These are phyloP conservation scores for Lethrus apterus DNA, from an alignment of 1,140 invertebrate species.

Conservation along the genomic window DNA sequence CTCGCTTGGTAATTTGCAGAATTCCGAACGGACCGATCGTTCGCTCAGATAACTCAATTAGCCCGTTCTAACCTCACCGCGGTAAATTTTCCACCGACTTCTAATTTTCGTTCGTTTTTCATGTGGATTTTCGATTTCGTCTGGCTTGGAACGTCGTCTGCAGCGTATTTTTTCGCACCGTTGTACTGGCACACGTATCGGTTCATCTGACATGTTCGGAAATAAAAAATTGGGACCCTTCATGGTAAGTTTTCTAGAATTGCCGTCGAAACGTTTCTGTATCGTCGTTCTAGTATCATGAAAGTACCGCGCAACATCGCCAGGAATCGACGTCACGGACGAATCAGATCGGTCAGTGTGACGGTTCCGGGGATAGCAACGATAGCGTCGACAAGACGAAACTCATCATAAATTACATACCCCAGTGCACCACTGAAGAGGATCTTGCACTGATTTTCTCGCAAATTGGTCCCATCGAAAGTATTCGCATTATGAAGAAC, in stretches of 20 bases:
- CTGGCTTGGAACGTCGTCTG: not conserved
- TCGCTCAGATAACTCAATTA: too few species aligned
- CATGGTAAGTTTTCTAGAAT: not conserved
- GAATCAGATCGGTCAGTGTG: conserved; percentile 6
- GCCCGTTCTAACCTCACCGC: too few species aligned
- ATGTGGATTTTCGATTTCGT: not conserved
- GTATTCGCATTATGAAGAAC: conserved; percentile 88
- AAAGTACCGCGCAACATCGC: not conserved
- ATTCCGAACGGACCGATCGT: too few species aligned
- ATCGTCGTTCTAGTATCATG: not conserved
- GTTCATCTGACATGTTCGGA: conserved; percentile 3
- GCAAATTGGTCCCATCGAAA: conserved; percentile 78
- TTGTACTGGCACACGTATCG: not conserved
- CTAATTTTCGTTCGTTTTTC: too few species aligned
- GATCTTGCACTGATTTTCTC: conserved; percentile 84
- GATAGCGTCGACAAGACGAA: conserved; percentile 54
- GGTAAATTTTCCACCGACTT: too few species aligned
- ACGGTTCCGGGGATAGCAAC: conserved; percentile 29
- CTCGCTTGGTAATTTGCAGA: too few species aligned
- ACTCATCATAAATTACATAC: conserved; percentile 92
- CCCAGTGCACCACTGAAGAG: conserved; percentile 86
- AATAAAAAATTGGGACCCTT: conserved; percentile 11
- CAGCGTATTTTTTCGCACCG: not conserved
- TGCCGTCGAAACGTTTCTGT: too few species aligned
- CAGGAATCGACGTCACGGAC: not conserved